These are phyloP conservation scores for Gryllus longicercus DNA, from an alignment of 2,888 invertebrate species.

Conservation along the genomic window DNA sequence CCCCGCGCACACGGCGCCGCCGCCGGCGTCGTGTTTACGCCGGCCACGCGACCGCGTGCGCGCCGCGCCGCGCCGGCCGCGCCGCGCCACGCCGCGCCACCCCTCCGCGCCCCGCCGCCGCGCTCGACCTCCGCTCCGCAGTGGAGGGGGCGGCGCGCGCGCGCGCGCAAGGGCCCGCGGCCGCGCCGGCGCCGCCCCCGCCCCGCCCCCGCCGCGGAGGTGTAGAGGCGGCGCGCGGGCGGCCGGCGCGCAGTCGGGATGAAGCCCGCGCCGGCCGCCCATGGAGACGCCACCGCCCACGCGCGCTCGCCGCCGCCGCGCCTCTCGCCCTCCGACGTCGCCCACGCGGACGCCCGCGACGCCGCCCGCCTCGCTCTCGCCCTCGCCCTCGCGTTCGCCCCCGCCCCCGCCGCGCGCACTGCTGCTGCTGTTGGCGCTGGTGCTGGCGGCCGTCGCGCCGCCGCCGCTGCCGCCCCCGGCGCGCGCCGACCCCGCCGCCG, in stretches of 20 bases:
- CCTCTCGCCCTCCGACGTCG: background rate
- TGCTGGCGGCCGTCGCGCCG: background rate
- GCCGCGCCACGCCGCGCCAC: background rate
- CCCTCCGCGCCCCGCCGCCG: background rate
- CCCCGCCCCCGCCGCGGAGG: background rate
- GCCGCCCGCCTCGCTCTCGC: background rate
- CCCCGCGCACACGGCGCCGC: too few species aligned
- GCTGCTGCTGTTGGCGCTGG: background rate
- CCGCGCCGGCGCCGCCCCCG: slow-evolving; percentile 1
- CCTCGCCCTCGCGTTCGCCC: background rate
- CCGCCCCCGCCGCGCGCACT: background rate
- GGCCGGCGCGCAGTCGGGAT: background rate
- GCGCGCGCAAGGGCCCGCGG: background rate
- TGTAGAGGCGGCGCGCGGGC: background rate
- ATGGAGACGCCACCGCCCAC: background rate
- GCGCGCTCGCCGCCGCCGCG: background rate
- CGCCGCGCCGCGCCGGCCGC: background rate
- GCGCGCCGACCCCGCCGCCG: background rate
- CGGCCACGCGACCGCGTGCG: background rate
- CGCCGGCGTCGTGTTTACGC: background rate
- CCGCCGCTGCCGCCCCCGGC: slow-evolving; percentile 6
- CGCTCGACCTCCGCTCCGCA: background rate
- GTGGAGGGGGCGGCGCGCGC: background rate
- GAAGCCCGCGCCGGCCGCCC: slow-evolving; percentile 3
- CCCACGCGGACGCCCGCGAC: background rate